phyloP scores from a whole-genome alignment of 2,797 vertebrate species.

The Enteromius trimaculatus region DNA sequence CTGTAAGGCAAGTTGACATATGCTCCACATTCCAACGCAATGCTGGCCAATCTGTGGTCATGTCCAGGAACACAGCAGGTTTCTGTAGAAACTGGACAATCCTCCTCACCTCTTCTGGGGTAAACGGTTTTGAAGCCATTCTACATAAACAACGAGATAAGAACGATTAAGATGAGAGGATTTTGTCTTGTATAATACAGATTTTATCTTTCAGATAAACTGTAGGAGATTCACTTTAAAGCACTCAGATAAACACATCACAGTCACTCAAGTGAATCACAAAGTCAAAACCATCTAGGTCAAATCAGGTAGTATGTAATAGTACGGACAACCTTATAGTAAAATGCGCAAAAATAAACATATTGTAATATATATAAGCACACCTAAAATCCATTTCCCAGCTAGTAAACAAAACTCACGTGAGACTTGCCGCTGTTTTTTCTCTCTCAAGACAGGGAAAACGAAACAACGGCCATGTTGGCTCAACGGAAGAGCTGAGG shows the following conservation, averaged over 20 bases:
- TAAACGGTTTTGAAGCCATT: conserved; percentile 85
- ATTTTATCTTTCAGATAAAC: not conserved
- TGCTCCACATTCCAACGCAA: conserved; percentile 81
- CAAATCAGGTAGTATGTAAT: not conserved
- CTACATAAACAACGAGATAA: not conserved
- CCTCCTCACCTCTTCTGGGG: conserved; percentile 79
- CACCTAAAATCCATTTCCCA: conserved; percentile 49
- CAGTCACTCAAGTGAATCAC: not conserved
- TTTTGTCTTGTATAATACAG: not conserved
- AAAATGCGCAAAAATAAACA: not conserved
- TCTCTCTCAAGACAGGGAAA: not conserved
- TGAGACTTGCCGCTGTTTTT: conserved; percentile 58
- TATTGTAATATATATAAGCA: not conserved
- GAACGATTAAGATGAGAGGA: not conserved
- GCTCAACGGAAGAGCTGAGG: not conserved
- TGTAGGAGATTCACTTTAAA: not conserved
- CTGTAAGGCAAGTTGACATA: conserved; percentile 78
- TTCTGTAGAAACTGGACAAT: conserved; percentile 82
- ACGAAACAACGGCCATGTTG: conserved; percentile 71
- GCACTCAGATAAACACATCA: not conserved
- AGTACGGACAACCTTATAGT: not conserved
- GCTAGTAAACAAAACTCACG: conserved; percentile 82
- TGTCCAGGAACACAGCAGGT: conserved; percentile 87
- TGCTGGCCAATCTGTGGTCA: conserved; percentile 87
- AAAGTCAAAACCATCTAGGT: not conserved